A percentile compares a stretch with the other conserved stretches of the same genome.
Evolutionary conservation across 2,888 invertebrate genomes (phyloP).

Genomic region (Rotaria sp.): DNA sequence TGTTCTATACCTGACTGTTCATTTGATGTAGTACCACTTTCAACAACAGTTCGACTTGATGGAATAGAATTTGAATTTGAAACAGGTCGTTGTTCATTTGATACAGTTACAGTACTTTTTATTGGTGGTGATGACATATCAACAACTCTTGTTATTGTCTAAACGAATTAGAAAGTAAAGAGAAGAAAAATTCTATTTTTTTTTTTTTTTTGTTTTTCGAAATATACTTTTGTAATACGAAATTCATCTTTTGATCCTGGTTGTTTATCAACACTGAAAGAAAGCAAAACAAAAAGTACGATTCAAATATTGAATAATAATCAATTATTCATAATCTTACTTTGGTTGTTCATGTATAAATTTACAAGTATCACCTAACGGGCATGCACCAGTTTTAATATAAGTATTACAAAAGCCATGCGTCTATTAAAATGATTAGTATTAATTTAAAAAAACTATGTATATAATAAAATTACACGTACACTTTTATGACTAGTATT

Average conservation of each 20-base stretch:
- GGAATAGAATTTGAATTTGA: background rate
- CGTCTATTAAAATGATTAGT: background rate
- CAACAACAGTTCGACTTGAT: background rate
- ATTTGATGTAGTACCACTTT: background rate
- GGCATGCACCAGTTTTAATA: background rate
- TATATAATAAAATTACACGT: background rate
- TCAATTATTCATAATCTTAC: background rate
- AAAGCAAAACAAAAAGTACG: background rate
- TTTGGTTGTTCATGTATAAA: constrained; percentile 4
- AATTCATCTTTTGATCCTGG: background rate
- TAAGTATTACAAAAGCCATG: background rate
- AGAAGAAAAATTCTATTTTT: background rate
- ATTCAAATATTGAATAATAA: background rate
- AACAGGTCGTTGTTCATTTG: background rate
- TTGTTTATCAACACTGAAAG: background rate
- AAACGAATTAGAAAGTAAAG: background rate
- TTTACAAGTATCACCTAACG: constrained; percentile 12
- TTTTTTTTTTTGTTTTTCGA: background rate
- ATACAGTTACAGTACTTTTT: constrained; percentile 7
- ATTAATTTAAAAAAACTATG: too few species aligned
- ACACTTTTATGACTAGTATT: background rate
- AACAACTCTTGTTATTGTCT: background rate
- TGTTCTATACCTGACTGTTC: background rate
- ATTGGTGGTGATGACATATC: background rate
- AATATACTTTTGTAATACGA: background rate